Conservation (phyloP, 1,140 invertebrate species). For the Maniola jurtina region DNA sequence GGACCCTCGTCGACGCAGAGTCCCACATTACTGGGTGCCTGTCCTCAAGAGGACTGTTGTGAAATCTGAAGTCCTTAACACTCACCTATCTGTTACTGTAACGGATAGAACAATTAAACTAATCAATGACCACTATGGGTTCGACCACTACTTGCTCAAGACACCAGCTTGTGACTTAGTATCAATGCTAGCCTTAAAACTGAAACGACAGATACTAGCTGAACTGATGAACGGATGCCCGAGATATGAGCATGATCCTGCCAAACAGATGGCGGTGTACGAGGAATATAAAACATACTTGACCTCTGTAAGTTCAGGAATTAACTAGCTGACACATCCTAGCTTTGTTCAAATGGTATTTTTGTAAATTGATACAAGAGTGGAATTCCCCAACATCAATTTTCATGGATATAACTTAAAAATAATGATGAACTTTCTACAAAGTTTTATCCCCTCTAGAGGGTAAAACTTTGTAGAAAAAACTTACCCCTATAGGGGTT, state of each 20-base stretch:
- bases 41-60: constrained; percentile 87
- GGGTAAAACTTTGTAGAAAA: no score
- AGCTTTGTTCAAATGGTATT: no score
- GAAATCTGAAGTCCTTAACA: constrained; percentile 95
- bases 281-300: constrained; percentile 92
- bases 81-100: constrained; percentile 88
- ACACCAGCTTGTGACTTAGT: constrained; percentile 93
- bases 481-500: no score
- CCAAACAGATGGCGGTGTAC: constrained; percentile 87
- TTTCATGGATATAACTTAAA: no score
- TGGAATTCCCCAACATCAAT: no score
- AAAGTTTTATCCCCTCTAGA: no score
- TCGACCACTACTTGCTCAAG: constrained; percentile 97
- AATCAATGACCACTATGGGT: constrained; percentile 94
- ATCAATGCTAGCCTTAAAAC: constrained; percentile 87
- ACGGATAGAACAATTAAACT: constrained; percentile 90
- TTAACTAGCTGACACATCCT: not conserved
- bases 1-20: constrained; percentile 78
- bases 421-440: no score
- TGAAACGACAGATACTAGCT: constrained; percentile 91
- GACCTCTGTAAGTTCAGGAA: constrained; percentile 82
- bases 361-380: no score
- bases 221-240: constrained; percentile 87
- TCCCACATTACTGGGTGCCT: constrained; percentile 94
- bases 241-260: constrained; percentile 85